Evolutionary conservation across 2,113 vertebrate genomes (phyloP), one percentile per base, ranked within the genome.

Genomic region (Campylomormyrus numenius): DNA sequence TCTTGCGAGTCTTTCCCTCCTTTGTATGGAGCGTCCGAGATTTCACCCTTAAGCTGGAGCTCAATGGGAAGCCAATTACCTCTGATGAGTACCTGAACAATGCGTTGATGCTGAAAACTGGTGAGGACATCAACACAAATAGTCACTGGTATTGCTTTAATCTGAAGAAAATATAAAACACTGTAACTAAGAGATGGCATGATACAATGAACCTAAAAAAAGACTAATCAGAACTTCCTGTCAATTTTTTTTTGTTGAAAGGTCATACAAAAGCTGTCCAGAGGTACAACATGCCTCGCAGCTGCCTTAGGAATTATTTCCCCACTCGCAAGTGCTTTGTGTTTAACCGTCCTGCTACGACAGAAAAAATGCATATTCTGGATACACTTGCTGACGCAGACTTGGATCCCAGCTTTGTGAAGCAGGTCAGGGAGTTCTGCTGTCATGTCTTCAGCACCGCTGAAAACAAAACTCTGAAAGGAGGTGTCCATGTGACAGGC

Each of bases 21-120:
- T 95, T 96, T 66, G 80, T 96, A 9, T 95, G 94, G 94, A 56
- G 89, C 15, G 91, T 95, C 10, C 92, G 94, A 8, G 95, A 96
- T 90, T 95, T 96, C 89, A 90, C 1, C 0, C 53, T 95, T 4
- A 35, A 48, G n/a, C 77, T 93, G 84, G 52, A 87, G 46, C 13
- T 89, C 9, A 24, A 89, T 31, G 89, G 62, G n/a, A 52, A 48
- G 11, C 27, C 58, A 3, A 50, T 91, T 46, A 89, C 56, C 1
- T 77, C 70, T 19, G 91, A 92, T 52, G 53, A 89, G 3, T 93
- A 91, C 88, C 50, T 92, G 66, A 77, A 90, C 10, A 91, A 89
- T 13, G 58, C 88, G 31, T 88, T 92, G 13, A 90, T 21, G 49
- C 66, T 90, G 3, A 89, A 85, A 46, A 5, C 31, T 84, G 90